Percentiles rank a stretch among this genome's conserved stretches.
phyloP scores from a whole-genome alignment of 2,113 vertebrate genomes.

The Rhinoderma darwinii region DNA sequence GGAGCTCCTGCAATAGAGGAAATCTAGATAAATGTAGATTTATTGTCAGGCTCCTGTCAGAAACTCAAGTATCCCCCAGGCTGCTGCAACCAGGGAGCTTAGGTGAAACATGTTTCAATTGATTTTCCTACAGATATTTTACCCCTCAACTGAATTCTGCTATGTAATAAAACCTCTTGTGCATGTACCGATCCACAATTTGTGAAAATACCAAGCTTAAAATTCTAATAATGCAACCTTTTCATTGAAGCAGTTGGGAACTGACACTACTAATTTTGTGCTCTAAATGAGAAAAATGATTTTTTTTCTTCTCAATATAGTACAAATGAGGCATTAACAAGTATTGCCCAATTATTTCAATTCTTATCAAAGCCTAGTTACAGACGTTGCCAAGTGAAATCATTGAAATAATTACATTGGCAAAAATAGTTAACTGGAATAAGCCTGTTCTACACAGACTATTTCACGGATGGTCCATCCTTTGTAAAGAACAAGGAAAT shows the following conservation, averaged over 20 bases:
- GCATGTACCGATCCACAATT: not conserved
- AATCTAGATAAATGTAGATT: no score
- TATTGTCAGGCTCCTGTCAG: no score
- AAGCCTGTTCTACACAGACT: not conserved
- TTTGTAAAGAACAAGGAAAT: not conserved
- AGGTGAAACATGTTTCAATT: no score
- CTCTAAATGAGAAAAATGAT: not conserved
- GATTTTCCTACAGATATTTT: not conserved
- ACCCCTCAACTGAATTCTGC: not conserved
- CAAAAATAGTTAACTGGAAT: not conserved
- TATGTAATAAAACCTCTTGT: not conserved
- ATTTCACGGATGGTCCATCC: not conserved
- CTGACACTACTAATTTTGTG: slow-evolving; percentile 3
- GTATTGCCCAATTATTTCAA: slow-evolving; percentile 34
- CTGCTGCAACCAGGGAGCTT: no score
- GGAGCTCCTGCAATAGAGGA: no score
- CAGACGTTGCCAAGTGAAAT: slow-evolving; percentile 15
- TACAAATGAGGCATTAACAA: slow-evolving; percentile 12
- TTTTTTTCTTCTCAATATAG: slow-evolving; percentile 11
- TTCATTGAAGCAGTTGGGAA: not conserved
- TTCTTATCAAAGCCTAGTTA: slow-evolving; percentile 17
- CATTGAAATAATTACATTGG: slow-evolving; percentile 28
- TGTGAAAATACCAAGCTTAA: not conserved
- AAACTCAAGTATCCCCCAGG: no score
- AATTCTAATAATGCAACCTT: not conserved